phyloP scores from a whole-genome alignment of 2,113 vertebrate species.

The Melospiza georgiana region DNA sequence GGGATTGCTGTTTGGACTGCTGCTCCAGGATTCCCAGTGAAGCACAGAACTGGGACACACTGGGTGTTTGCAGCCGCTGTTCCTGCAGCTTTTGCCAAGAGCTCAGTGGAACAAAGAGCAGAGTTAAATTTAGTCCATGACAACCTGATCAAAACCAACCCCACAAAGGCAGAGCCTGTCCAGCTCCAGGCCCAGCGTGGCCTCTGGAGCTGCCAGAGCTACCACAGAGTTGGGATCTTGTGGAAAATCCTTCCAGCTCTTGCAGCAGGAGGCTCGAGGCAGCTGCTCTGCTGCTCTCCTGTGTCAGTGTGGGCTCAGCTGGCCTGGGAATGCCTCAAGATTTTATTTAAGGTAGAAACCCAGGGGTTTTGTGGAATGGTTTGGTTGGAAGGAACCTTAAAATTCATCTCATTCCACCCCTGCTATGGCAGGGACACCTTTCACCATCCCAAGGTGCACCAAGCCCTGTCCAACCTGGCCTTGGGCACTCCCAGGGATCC shows the following conservation, averaged over 20 bases:
- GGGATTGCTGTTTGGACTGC: background rate
- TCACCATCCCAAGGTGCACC: rapidly evolving
- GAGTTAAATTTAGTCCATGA: slow-evolving; percentile 47
- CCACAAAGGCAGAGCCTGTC: background rate
- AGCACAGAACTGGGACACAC: background rate
- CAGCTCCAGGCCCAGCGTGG: background rate
- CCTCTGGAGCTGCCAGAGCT: slow-evolving; percentile 35
- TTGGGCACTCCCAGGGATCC: background rate
- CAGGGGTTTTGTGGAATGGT: background rate
- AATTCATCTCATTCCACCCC: background rate
- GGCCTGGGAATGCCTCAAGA: background rate
- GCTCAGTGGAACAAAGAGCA: background rate
- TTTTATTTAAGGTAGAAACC: background rate
- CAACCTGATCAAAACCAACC: slow-evolving; percentile 36
- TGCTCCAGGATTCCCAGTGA: background rate
- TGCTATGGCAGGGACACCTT: background rate
- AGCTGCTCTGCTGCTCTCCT: background rate
- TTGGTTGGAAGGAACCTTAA: background rate
- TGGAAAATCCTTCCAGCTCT: background rate
- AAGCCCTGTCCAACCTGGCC: rapidly evolving
- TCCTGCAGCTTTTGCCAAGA: background rate
- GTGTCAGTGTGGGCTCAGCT: background rate
- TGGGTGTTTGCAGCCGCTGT: background rate
- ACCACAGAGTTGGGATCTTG: slow-evolving; percentile 11
- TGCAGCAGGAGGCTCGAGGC: background rate